Percentiles rank a stretch among this genome's conserved stretches.
phyloP scores from a whole-genome alignment of 2,888 invertebrate genomes.

The Melieria crassipennis region DNA sequence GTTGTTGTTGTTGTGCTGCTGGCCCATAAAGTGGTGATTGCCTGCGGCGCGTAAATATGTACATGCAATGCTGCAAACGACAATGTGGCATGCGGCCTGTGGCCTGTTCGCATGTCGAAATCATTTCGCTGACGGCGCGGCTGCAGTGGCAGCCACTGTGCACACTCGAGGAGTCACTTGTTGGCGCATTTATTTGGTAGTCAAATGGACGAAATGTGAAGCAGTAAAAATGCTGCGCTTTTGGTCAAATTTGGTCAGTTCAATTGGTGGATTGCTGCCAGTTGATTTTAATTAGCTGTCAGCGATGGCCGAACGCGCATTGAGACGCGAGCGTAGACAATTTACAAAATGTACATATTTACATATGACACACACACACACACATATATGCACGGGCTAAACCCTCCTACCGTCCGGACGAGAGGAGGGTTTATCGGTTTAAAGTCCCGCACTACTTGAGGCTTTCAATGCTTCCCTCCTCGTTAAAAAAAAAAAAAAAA shows the following conservation, averaged over 20 bases:
- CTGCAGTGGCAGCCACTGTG: background rate
- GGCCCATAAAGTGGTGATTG: conserved; percentile 6
- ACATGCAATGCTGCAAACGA: too few species aligned
- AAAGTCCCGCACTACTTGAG: too few species aligned
- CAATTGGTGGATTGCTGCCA: conserved; percentile 5
- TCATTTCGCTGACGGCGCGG: background rate
- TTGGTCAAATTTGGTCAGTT: conserved; percentile 5
- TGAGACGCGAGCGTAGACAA: too few species aligned
- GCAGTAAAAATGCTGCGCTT: conserved; percentile 1
- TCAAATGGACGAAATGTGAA: conserved; percentile 21
- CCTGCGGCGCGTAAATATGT: background rate
- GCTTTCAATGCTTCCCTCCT: too few species aligned
- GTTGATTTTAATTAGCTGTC: conserved; percentile 24
- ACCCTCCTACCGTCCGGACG: too few species aligned
- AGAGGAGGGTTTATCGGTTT: too few species aligned
- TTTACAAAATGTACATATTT: too few species aligned
- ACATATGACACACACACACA: too few species aligned
- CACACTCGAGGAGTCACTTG: too few species aligned
- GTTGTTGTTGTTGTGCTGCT: too few species aligned
- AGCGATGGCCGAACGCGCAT: background rate
- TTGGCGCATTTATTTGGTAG: conserved; percentile 37
- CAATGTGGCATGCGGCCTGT: background rate
- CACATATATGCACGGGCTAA: too few species aligned
- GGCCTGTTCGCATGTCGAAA: conserved; percentile 17
- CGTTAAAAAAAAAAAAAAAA: too few species aligned